Percentiles rank a stretch among this genome's conserved stretches.
Evolutionary conservation across 2,113 vertebrate species (phyloP).

Genomic region (Heterocephalus glaber): DNA sequence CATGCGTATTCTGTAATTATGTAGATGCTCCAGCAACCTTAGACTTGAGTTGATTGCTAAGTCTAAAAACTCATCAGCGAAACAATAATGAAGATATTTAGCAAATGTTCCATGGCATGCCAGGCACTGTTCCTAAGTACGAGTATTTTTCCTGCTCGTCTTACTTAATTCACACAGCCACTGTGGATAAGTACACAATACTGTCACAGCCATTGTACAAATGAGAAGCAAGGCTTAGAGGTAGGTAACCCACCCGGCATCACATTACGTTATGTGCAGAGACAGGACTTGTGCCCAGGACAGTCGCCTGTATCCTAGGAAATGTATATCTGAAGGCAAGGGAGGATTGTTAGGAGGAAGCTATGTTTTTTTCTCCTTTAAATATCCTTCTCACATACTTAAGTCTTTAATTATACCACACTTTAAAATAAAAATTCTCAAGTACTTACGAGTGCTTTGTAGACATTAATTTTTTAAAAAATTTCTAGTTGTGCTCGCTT

Average conservation of each 20-base stretch:
- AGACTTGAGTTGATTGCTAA: neutral
- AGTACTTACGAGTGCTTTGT: neutral
- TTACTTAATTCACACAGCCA: neutral
- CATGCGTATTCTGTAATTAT: neutral
- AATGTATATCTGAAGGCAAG: neutral
- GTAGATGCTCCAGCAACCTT: neutral
- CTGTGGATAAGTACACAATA: neutral
- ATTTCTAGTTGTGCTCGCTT: neutral
- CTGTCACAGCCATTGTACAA: neutral
- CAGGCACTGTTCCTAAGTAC: neutral
- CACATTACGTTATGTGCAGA: neutral
- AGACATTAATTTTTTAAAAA: neutral
- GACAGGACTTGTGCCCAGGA: neutral
- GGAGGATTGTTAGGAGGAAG: neutral
- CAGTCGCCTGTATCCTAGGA: neutral
- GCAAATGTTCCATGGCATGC: neutral
- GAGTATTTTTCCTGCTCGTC: neutral
- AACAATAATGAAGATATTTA: neutral
- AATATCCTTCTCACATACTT: neutral
- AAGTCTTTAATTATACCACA: neutral
- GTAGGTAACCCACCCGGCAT: neutral
- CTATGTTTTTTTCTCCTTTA: neutral
- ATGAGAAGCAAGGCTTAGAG: neutral
- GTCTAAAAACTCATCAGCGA: neutral
- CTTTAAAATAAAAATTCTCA: conserved; percentile 26